These are phyloP conservation scores for Schizopygopsis pylzovi DNA, from an alignment of 2,797 vertebrate genomes.

Conservation along the genomic window DNA sequence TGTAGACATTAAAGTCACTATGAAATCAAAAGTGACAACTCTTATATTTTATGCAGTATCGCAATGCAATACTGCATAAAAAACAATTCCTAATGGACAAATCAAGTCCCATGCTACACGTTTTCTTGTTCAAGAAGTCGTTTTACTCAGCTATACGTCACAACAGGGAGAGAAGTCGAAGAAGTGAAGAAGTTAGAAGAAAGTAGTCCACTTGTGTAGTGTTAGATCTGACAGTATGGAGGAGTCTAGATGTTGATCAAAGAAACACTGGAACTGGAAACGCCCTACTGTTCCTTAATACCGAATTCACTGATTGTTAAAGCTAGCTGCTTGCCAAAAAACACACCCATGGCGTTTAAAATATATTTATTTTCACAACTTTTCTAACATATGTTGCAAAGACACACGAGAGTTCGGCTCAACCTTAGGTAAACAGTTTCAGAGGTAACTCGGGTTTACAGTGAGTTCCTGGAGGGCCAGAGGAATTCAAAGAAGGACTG, in stretches of 20 bases:
- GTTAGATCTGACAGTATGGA: not conserved
- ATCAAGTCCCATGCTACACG: no score
- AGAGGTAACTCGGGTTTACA: not conserved
- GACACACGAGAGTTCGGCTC: constrained; percentile 71
- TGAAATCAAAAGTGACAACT: not conserved
- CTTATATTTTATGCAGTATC: not conserved
- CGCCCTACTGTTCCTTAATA: constrained; percentile 22
- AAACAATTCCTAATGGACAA: not conserved
- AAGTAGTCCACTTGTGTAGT: constrained; percentile 1
- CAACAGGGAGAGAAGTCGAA: not conserved
- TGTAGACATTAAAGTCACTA: not conserved
- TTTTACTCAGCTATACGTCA: not conserved
- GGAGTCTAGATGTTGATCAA: constrained; percentile 38
- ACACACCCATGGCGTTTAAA: constrained; percentile 61
- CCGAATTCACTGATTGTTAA: constrained; percentile 6
- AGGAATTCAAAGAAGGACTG: constrained; percentile 54
- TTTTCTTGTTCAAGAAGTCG: not conserved
- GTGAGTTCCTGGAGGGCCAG: constrained; percentile 45
- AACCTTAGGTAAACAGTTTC: constrained; percentile 67
- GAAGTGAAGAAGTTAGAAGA: not conserved
- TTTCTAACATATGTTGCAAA: constrained; percentile 64
- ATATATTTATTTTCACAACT: constrained; percentile 70
- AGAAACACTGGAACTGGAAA: constrained; percentile 21
- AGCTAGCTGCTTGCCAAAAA: constrained; percentile 57
- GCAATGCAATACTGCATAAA: no score